phyloP scores from a whole-genome alignment of 2,113 vertebrate genomes.

The Megalops atlanticus region DNA sequence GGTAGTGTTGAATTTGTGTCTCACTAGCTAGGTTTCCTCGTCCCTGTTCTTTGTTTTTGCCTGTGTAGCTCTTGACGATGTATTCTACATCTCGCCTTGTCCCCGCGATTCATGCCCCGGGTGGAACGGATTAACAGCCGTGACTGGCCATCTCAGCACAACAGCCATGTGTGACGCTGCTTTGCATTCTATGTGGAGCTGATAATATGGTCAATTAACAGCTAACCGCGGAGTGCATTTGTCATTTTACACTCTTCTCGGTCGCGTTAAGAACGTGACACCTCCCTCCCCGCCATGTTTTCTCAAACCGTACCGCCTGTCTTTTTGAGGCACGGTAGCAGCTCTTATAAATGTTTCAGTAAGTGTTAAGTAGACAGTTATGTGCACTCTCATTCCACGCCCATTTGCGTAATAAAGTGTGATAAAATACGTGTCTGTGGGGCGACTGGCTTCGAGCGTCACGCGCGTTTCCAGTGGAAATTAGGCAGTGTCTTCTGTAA shows the following conservation, averaged over 20 bases:
- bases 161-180: conserved; percentile 2
- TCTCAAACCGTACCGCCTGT: conserved; percentile 83
- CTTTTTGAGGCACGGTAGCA: conserved; percentile 85
- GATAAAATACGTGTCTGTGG: conserved; percentile 82
- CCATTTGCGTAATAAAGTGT: conserved; percentile 87
- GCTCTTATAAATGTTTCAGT: conserved; percentile 89
- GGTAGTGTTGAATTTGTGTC: not conserved
- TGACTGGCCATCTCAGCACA: conserved; percentile 64
- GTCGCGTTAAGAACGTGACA: conserved; percentile 77
- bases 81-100: not conserved
- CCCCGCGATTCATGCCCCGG: not conserved
- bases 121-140: not conserved
- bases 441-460: conserved; percentile 78
- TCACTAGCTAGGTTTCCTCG: not conserved
- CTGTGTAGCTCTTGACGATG: not conserved
- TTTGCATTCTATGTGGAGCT: conserved; percentile 75
- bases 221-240: conserved; percentile 83
- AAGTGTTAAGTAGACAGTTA: conserved; percentile 80
- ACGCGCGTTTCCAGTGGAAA: conserved; percentile 85
- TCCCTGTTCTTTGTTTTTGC: not conserved
- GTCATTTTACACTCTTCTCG: conserved; percentile 79
- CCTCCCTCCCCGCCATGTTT: conserved; percentile 84
- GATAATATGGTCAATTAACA: conserved; percentile 89
- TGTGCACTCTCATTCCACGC: conserved; percentile 79
- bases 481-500: conserved; percentile 80